Base-by-base conservation (phyloP, 1,140 invertebrate species). In the Medauroidea extradentata region DNA sequence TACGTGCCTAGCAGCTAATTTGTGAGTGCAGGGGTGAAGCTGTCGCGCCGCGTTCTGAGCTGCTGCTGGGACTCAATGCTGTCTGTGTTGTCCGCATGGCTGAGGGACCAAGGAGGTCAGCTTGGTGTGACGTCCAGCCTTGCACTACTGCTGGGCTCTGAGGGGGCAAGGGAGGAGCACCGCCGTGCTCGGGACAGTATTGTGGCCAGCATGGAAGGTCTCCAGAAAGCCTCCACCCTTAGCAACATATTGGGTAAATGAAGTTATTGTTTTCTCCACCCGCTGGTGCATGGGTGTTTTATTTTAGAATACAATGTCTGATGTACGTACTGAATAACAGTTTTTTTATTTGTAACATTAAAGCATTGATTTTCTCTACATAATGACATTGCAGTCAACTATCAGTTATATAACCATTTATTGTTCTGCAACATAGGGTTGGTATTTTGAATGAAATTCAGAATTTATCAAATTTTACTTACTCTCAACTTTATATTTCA, bases 1-100 rank as follows among this genome's bases (percentile, higher is more conserved):
- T n/a, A n/a, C n/a, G n/a, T n/a, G n/a, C n/a, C n/a, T 58, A 7
- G n/a, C 7, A 25, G 54, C 18, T 27, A 53, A 46, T 24, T 63
- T 34, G 34, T 65, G 48, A 46, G 24, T 62, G 3, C 61, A 82
- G 81, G 81, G 52, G 70, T 75, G 58, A 79, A 77, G 50, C 71
- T 83, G 42, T 69, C 76, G 24, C 65, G 75, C 14, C 68, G 77
- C 62, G 84, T 96, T n/a, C 71, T 96, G 24, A 93, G 90, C 3
- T 91, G 88, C 64, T 94, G 93, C 69, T 96, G 93, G 93, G 87
- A 90, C 46, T 90, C 89, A 0, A 88, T 96, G 78, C 83, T 96
- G 43, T 85, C 88, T n/a, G 89, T 96, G 13, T 76, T 96, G 2
- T 89, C 91, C 16, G 85, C 85, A 0, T 85, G 92, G 0, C 73